Percentiles rank a stretch among this genome's conserved stretches.
Evolutionary conservation across 2,113 vertebrate genomes (phyloP).

Genomic region (Mustelus asterias): DNA sequence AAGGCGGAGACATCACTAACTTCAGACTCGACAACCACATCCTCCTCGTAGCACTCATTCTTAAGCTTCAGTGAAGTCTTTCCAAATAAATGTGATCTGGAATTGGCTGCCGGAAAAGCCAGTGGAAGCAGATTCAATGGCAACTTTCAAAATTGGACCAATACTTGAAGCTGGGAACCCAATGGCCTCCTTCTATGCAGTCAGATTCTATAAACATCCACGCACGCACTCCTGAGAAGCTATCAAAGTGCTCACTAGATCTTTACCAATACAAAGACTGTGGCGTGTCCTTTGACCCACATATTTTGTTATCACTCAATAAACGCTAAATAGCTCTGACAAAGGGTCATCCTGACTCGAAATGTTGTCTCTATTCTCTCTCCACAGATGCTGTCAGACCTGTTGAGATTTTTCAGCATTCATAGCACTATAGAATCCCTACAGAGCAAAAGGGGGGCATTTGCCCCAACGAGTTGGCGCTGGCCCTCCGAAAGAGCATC

Average conservation of each 20-base stretch:
- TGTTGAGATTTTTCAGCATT: too few species aligned
- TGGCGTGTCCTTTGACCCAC: not conserved
- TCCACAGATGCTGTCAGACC: too few species aligned
- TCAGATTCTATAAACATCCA: not conserved
- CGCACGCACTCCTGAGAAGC: not conserved
- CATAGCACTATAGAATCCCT: too few species aligned
- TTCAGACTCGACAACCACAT: not conserved
- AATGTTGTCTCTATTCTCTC: too few species aligned
- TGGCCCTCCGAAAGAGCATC: too few species aligned
- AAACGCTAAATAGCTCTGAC: not conserved
- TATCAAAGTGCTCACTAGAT: not conserved
- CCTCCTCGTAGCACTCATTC: not conserved
- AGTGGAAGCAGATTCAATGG: not conserved
- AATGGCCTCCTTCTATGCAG: not conserved
- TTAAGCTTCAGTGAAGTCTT: not conserved
- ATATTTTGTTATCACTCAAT: too few species aligned
- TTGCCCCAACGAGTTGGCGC: too few species aligned
- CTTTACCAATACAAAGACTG: not conserved
- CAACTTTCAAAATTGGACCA: not conserved
- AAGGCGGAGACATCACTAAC: not conserved
- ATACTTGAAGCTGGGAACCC: not conserved
- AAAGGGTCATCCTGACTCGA: too few species aligned
- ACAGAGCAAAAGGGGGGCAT: too few species aligned
- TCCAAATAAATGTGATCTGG: not conserved
- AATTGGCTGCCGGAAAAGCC: not conserved